Evolutionary conservation across 2,888 invertebrate genomes (phyloP).

Genomic region (Lasioglossum zephyrum): DNA sequence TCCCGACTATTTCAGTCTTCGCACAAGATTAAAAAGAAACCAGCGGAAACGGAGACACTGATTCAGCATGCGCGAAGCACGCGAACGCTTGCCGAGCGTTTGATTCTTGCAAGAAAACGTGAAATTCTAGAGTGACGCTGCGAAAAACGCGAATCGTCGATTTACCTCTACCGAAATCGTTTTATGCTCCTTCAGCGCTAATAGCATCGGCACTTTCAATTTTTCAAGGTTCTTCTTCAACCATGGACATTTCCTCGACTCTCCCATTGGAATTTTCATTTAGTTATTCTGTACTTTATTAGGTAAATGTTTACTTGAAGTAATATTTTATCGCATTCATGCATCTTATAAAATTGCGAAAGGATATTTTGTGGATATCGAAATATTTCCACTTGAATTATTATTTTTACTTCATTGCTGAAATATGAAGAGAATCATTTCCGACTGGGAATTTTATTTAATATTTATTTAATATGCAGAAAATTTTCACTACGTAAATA

Average conservation of each 20-base stretch:
- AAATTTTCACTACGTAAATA: too few species aligned
- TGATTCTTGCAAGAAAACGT: background rate
- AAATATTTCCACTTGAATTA: too few species aligned
- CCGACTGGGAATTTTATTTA: too few species aligned
- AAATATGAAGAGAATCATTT: too few species aligned
- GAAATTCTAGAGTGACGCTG: background rate
- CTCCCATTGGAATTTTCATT: background rate
- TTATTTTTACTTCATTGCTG: too few species aligned
- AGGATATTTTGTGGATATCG: background rate
- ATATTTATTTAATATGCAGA: too few species aligned
- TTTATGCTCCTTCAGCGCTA: background rate
- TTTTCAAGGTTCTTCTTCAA: background rate
- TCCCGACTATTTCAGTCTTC: conserved; percentile 36
- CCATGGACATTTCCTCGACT: background rate
- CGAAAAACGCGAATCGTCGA: background rate
- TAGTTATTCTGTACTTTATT: background rate
- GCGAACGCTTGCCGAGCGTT: background rate
- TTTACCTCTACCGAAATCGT: background rate
- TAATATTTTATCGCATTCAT: background rate
- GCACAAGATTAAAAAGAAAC: conserved; percentile 20
- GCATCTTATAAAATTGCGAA: background rate
- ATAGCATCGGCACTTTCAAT: background rate
- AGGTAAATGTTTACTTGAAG: background rate
- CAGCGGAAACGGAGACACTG: conserved; percentile 1
- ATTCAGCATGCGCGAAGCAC: conserved; percentile 25